These are phyloP conservation scores for Laterallus jamaicensis DNA, from an alignment of 2,113 vertebrate genomes.

Conservation along the genomic window DNA sequence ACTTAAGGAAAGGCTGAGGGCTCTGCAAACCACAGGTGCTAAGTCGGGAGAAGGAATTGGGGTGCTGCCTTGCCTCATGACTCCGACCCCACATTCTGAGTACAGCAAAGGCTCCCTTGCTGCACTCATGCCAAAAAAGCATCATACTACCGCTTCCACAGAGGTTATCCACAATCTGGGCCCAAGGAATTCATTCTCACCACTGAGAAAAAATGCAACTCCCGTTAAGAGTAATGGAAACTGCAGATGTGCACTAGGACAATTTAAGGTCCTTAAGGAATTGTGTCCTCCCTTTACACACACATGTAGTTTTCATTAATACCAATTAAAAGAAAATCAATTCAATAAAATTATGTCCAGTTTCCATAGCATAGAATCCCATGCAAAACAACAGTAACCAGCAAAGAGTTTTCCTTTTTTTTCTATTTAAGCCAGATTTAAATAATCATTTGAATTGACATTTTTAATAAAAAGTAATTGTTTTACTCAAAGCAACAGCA, in stretches of 20 bases:
- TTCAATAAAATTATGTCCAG: constrained; percentile 41
- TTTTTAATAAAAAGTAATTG: constrained; percentile 72
- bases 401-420: not conserved
- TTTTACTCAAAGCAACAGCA: constrained; percentile 61
- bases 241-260: constrained; percentile 43
- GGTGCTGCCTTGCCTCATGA: not conserved
- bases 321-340: constrained; percentile 57
- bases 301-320: constrained; percentile 66
- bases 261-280: constrained; percentile 51
- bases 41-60: not conserved
- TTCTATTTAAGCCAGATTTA: constrained; percentile 16
- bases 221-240: constrained; percentile 46
- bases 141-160: not conserved
- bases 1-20: not conserved
- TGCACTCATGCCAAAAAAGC: not conserved
- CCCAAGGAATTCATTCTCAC: constrained; percentile 27
- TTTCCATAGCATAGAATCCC: constrained; percentile 33
- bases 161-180: not conserved
- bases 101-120: not conserved
- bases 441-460: constrained; percentile 57
- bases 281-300: constrained; percentile 24
- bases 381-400: constrained; percentile 32
- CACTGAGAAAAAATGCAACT: constrained; percentile 23
- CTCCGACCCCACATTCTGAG: not conserved
- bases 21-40: accelerated